Conservation (phyloP, 2,113 vertebrate genomes). For the Cyanistes caeruleus region DNA sequence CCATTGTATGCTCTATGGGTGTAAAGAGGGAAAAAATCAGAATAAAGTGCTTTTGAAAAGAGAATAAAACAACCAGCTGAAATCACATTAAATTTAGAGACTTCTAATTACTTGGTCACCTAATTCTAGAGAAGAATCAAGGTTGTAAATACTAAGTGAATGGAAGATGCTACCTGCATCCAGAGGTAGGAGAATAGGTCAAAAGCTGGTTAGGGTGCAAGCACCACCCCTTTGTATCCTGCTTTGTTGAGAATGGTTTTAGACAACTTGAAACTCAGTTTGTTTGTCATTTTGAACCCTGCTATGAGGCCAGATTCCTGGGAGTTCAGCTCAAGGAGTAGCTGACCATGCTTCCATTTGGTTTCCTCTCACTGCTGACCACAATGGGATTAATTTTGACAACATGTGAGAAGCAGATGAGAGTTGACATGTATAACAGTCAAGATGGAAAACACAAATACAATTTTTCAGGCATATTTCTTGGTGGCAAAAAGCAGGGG, state of each 20-base stretch:
- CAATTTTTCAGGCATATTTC: background rate
- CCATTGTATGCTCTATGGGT: background rate
- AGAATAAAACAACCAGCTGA: background rate
- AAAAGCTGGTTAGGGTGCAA: background rate
- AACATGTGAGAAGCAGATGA: background rate
- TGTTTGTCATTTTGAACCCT: background rate
- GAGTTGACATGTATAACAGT: background rate
- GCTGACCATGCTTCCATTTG: background rate
- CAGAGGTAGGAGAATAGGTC: background rate
- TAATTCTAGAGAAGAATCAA: background rate
- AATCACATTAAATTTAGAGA: background rate
- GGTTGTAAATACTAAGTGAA: background rate
- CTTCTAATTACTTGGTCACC: background rate
- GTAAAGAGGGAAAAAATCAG: background rate
- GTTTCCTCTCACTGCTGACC: background rate
- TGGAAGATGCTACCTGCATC: background rate
- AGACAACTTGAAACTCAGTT: background rate
- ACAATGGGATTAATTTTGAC: background rate
- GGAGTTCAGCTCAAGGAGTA: background rate
- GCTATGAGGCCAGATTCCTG: background rate
- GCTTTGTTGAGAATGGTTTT: background rate
- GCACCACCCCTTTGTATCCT: background rate
- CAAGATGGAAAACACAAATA: background rate
- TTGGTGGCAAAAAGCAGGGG: background rate
- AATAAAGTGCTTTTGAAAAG: background rate